Base-by-base conservation (phyloP, 2,113 vertebrate genomes). In the Sialia sialis region DNA sequence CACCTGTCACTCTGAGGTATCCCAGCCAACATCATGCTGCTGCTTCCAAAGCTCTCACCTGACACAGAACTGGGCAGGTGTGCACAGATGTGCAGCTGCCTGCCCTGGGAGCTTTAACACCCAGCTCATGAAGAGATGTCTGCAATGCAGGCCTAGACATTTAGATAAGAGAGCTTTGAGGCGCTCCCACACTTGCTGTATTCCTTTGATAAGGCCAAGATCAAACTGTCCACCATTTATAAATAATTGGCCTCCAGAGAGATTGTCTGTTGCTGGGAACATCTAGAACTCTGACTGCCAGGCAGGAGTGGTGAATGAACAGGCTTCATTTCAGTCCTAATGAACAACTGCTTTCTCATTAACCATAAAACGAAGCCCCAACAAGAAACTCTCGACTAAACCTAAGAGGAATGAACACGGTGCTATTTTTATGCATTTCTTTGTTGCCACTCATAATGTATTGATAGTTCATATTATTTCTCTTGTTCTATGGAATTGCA, bases 331-430 rank as follows among this genome's bases (percentile, higher is more conserved):
- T 91, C 62, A 78, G 52, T 41, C 66, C n/a, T 84, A 44, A 59
- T 14, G 49, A 84, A 26, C 21, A 58, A 84, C 10, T 12, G 4
- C 19, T 78, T 75, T 56, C 44, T 64, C 36, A 32, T 75, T 63
- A 91, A 43, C 26, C 39, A 36, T 15, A 63, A 80, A 69, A 78
- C 0, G 1, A 64, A 92, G 46, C 16, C 39, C 16, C 0, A 0
- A 36, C 30, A 51, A 70, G 16, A 41, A 68, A 3, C 10, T 77
- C 38, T 66, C 43, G 74, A 29, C 51, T 58, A 70, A 77, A 84
- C 34, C 32, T 34, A 54, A 27, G 18, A 84, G 52, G 23, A 91
- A 78, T 67, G 3, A 84, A 74, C 3, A 1, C 11, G 19, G 34
- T 78, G 19, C 5, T 84, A 44, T 60, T 82, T 58, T 90, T 66